phyloP scores from a whole-genome alignment of 2,113 vertebrate genomes.

The Porphyrio hochstetteri region DNA sequence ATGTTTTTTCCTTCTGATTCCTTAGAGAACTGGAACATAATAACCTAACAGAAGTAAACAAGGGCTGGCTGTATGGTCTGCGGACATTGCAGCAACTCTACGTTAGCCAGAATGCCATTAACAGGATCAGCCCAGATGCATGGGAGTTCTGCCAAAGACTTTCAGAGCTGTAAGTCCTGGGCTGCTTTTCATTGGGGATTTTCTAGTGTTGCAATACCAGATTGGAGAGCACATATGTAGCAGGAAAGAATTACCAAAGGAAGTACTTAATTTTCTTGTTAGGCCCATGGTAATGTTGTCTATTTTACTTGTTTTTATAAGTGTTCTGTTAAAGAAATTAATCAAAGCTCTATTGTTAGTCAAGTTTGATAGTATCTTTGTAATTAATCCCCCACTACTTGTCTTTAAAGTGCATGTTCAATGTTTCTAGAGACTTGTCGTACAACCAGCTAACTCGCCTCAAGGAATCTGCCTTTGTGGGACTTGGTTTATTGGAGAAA shows the following conservation, averaged over 20 bases:
- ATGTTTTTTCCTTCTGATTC: conserved; percentile 41
- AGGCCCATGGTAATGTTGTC: not conserved
- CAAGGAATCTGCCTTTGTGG: conserved; percentile 89
- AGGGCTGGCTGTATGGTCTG: conserved; percentile 97
- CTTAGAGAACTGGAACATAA: conserved; percentile 94
- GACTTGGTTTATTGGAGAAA: conserved; percentile 87
- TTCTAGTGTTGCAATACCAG: not conserved
- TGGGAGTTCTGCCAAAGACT: conserved; percentile 99
- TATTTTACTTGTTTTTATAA: not conserved
- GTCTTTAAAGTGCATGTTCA: not conserved
- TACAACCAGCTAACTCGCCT: conserved; percentile 93
- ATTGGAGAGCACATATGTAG: not conserved
- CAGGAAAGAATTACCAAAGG: not conserved
- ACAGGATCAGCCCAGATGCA: conserved; percentile 89
- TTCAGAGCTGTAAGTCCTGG: conserved; percentile 90
- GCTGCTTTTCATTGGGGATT: not conserved
- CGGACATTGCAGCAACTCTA: conserved; percentile 88
- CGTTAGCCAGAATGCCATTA: conserved; percentile 89
- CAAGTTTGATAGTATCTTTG: not conserved
- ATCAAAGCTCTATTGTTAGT: not conserved
- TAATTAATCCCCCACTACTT: not conserved
- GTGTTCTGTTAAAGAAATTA: conserved; percentile 15
- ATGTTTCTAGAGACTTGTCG: conserved; percentile 86
- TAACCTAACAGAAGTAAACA: conserved; percentile 95
- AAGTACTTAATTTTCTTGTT: not conserved